These are phyloP conservation scores for Microhierax caerulescens DNA, from an alignment of 2,797 vertebrate species.

Conservation along the genomic window DNA sequence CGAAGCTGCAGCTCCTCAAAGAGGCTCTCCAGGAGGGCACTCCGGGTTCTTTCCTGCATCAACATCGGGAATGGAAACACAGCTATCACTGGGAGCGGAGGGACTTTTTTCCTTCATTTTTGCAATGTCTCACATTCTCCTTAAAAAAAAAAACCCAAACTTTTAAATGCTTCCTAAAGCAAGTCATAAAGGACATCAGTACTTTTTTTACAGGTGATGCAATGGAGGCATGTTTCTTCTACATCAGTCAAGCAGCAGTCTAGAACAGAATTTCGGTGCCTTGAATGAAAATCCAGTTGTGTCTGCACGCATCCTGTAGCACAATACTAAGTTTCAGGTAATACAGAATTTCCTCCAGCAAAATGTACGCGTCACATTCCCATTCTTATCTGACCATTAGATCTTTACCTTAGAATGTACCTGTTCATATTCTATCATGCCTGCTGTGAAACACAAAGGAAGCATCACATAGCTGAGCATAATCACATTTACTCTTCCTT, in stretches of 20 bases:
- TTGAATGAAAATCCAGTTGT: background rate
- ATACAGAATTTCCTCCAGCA: background rate
- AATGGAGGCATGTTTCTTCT: background rate
- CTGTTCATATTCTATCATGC: background rate
- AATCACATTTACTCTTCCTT: background rate
- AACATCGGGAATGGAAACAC: background rate
- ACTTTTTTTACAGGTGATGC: background rate
- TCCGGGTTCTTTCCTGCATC: slow-evolving; percentile 87
- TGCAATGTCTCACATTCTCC: background rate
- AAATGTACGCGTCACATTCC: background rate
- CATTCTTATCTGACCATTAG: background rate
- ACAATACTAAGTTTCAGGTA: background rate
- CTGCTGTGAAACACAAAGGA: background rate
- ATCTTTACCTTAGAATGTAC: background rate
- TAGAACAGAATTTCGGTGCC: background rate
- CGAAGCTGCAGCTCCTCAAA: slow-evolving; percentile 90
- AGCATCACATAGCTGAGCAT: background rate
- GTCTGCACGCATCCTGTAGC: background rate
- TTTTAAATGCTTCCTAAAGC: background rate
- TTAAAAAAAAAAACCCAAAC: background rate
- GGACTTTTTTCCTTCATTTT: background rate
- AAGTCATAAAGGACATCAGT: background rate
- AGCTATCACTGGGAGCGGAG: fast-evolving
- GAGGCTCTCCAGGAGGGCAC: slow-evolving; percentile 88
- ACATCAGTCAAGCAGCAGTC: background rate